Evolutionary conservation across 2,888 invertebrate genomes (phyloP), one percentile per base, ranked within the genome.

Genomic region (Arrhopalites spinosus): DNA sequence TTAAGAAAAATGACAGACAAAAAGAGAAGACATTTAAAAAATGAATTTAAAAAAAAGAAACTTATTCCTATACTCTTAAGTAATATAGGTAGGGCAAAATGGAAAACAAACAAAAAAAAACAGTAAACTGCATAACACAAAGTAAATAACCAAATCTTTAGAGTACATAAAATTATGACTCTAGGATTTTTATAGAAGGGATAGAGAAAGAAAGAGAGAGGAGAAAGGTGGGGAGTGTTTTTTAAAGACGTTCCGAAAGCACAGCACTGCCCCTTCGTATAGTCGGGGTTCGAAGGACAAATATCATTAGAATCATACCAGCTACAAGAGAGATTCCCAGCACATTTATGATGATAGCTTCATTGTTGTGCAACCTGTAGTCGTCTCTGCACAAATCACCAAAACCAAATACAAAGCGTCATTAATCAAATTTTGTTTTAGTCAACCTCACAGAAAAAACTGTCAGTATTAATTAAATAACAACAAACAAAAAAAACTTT

Each of bases 251-350:
- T 69, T 81, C 82, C 5, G 82, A 82, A 23, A 78, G 72, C 13
- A 81, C 79, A 29, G 81, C 76, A 76, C 77, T 80, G 30, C 78
- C 78, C 50, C 80, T 71, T 68, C 73, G 78, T 50, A 77, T 53
- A 27, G 78, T 73, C 23, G 76, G 77, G 20, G 78, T 73, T 27
- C 82, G 79, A 56, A 82, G 74, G 50, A 81, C 77, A 75, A 79
- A 82, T 11, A 78, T 74, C 82, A 82, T 82, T 43, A 79, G 61
- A 61, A 82, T 82, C 79, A 82, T 74, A 25, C 80, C 76, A 64
- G 77, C 81, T 30, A 78, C 77, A 61, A 82, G 80, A 20, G 68
- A 43, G 45, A 81, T 76, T 45, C 82, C 82, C 36, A 82, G 75
- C 11, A 78, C 63, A 77, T 82, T 82, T 63, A 82, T 71, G 43